Base-by-base conservation (phyloP, 2,888 invertebrate species). In the Trypoxylon attenuatum region DNA sequence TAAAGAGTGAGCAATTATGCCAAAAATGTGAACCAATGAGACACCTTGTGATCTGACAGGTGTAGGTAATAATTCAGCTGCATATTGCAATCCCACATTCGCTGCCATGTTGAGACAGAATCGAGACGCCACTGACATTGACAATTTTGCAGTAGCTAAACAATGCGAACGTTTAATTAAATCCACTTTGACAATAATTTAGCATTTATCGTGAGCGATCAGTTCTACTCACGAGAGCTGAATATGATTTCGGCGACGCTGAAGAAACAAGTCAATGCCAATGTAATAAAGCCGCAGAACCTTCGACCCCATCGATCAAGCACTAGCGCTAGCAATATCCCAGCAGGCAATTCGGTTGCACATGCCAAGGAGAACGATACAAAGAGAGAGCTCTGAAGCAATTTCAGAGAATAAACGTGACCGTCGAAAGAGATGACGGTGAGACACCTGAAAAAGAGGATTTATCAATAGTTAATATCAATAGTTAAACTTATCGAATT, bases 51-150 rank as follows among this genome's bases (percentile, higher is more conserved):
- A 95, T 50, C 96, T 87, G 0, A 96, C 94, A 0, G 95, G 95
- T 0, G 96, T 96, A 0, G 96, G 96, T 8, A 96, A 84, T 5
- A 96, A 84, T 83, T 96, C 96, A 0, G 96, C 95, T 0, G 95
- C 95, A 87, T 96, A 96, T 80, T 96, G 96, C 0, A 96, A 90
- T 0, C 96, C 95, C 63, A 96, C 94, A 87, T 96, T 96, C 84
- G 96, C 96, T 0, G 96, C 93, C 71, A 96, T 95, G 84, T 96
- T 96, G 8, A 96, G 92, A 47, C 94, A 93, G 77, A 96, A 95
- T n/a, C 96, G 89, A 1, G 96, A 94, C 58, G 93, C 88, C 62
- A 96, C 94, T 8, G 96, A 95, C 64, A 95, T 88, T 0, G 92
- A 88, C 0, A 94, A 93, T 58, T 94, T 93, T 0, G 91, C 91